Evolutionary conservation across 2,888 invertebrate species (phyloP), one percentile per base, ranked within the genome.

Genomic region (Nebria brevicollis): DNA sequence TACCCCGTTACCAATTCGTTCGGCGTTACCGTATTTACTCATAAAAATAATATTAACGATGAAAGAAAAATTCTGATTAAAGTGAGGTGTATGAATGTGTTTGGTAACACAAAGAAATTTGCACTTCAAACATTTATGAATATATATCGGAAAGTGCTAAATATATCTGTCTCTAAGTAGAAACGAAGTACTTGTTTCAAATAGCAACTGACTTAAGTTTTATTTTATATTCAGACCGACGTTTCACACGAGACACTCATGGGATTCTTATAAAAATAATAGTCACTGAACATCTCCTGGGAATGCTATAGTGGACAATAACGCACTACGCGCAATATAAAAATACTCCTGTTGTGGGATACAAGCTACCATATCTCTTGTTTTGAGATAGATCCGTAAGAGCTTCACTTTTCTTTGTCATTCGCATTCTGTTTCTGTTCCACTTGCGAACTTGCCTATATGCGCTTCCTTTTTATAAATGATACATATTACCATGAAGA

Each of bases 241-340:
- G 78, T 42, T 26, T 73, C 73, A 11, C 25, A 25, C 66, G 66
- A 20, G 64, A n/a, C 68, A 79, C 79, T 75, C 79, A n/a, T 13
- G 79, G 75, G 79, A 79, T 79, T 79, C 79, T 75, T 79, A 79
- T 79, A 79, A 79, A 79, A 79, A 79, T 79, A 79, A 79, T 79
- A 75, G 75, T 79, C 75, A 79, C 75, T 75, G 66, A 77, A 66
- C 13, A 26, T 79, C 79, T 75, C 79, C 26, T 25, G 75, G 43
- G 74, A 75, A 2, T 68, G 66, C 74, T 74, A 43, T 34, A 65
- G 72, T 73, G 79, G 79, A 75, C 75, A 79, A 75, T 79, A 79
- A 73, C 73, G 65, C 54, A 54, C 77, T 77, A 79, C 79, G 75
- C 79, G 75, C 79, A 75, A 79, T 79, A 75, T 79, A 75, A 79